These are phyloP conservation scores for Zeus faber DNA, from an alignment of 2,113 vertebrate species.

Conservation along the genomic window DNA sequence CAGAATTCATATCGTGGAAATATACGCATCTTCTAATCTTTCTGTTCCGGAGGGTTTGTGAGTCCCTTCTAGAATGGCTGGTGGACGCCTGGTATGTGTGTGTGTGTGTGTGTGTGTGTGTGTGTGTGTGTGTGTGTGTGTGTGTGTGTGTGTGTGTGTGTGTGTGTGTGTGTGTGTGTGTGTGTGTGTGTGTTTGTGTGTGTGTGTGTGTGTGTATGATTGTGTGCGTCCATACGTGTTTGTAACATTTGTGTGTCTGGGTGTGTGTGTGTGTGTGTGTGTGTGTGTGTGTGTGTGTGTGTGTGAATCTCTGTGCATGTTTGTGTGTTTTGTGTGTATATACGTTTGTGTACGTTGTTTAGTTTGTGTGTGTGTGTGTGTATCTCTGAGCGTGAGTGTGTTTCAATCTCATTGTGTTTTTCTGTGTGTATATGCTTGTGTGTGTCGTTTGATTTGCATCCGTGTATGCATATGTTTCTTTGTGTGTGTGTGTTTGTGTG, in stretches of 20 bases:
- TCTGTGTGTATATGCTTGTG: neutral
- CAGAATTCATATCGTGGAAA: conserved; percentile 18
- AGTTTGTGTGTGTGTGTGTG: conserved; percentile 13
- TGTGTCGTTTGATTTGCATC: neutral
- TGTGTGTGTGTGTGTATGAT: conserved; percentile 21
- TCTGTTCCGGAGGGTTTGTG: too few species aligned
- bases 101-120: conserved; percentile 3
- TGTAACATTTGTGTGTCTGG: conserved; percentile 21
- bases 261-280: neutral
- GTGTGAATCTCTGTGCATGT: conserved; percentile 7
- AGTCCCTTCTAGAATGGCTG: too few species aligned
- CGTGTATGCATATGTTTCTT: too few species aligned
- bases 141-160: neutral
- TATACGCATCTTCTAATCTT: neutral
- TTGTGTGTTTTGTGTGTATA: neutral
- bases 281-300: neutral
- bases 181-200: conserved; percentile 16
- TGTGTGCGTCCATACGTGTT: conserved; percentile 25
- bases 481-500: too few species aligned
- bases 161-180: conserved; percentile 3
- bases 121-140: conserved; percentile 8
- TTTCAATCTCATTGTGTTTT: neutral
- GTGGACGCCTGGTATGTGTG: neutral
- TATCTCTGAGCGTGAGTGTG: too few species aligned
- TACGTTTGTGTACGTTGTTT: neutral